Evolutionary conservation across 2,797 vertebrate species (phyloP).

Genomic region (Sphenopsis melanotis): DNA sequence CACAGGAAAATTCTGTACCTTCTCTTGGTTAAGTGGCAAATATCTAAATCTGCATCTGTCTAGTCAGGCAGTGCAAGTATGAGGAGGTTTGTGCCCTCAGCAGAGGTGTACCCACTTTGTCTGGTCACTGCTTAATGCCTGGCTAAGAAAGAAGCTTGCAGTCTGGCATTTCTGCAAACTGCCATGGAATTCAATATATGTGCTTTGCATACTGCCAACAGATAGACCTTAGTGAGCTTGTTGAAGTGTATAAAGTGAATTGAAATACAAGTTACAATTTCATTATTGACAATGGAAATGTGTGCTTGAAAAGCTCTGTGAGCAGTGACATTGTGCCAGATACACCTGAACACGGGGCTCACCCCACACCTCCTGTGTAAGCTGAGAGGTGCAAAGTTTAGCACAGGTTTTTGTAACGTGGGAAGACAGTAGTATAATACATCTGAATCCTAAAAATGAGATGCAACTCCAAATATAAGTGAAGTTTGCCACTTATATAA

Average conservation of each 20-base stretch:
- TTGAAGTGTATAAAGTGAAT: neutral
- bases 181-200: neutral
- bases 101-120: neutral
- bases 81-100: neutral
- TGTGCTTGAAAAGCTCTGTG: neutral
- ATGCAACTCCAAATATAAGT: neutral
- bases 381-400: neutral
- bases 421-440: neutral
- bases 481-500: neutral
- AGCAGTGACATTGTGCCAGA: neutral
- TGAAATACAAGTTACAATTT: neutral
- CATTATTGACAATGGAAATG: neutral
- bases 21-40: neutral
- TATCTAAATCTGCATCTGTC: neutral
- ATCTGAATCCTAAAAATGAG: neutral
- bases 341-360: no score
- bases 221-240: neutral
- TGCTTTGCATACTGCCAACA: neutral
- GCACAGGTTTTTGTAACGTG: neutral
- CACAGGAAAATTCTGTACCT: neutral
- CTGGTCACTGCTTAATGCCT: neutral
- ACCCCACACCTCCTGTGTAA: neutral
- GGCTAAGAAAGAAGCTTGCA: neutral
- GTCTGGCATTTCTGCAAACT: neutral
- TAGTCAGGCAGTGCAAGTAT: neutral